phyloP scores from a whole-genome alignment of 2,797 vertebrate genomes.

The Scolopax rusticola region DNA sequence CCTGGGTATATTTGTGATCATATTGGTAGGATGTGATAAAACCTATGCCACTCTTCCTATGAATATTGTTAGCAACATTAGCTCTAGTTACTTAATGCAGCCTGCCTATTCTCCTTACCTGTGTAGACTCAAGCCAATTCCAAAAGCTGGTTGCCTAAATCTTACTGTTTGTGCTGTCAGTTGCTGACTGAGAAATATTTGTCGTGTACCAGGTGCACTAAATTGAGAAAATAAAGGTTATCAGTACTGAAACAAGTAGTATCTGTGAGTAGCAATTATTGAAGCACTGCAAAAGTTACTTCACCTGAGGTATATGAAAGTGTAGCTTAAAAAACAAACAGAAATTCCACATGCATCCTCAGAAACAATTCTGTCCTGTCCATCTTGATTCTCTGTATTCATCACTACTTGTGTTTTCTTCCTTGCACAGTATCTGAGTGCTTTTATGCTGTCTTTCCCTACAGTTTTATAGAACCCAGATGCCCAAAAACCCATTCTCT shows the following conservation, averaged over 20 bases:
- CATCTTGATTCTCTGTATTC: neutral
- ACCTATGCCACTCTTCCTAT: neutral
- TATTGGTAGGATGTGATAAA: neutral
- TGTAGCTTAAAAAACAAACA: neutral
- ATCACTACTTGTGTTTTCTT: neutral
- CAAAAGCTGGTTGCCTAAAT: neutral
- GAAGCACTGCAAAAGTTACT: neutral
- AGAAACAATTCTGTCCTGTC: neutral
- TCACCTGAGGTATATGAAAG: neutral
- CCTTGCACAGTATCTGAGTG: neutral
- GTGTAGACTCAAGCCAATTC: neutral
- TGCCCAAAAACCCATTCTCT: neutral
- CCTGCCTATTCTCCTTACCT: neutral
- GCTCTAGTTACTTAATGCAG: neutral
- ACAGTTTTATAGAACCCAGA: neutral
- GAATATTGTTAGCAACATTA: neutral
- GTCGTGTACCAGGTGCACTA: accelerated
- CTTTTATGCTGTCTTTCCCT: neutral
- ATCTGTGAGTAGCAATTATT: neutral
- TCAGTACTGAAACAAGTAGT: neutral
- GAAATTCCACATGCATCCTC: neutral
- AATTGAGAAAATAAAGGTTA: neutral
- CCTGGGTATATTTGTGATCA: neutral
- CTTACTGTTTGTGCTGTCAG: neutral
- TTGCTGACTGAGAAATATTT: neutral